phyloP scores from a whole-genome alignment of 2,113 vertebrate species.

The Mesembrinibis cayennensis region DNA sequence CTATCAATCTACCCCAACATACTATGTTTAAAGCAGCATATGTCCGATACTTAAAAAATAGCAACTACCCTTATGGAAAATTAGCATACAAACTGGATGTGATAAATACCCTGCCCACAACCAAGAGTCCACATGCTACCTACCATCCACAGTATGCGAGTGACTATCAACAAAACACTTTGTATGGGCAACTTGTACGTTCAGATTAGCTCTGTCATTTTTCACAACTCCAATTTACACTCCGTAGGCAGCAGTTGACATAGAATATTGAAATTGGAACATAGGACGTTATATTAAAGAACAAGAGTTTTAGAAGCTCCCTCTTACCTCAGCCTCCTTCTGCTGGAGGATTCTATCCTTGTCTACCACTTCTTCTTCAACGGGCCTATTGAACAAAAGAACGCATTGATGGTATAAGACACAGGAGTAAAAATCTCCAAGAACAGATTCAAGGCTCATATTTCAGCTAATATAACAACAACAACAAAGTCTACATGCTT shows the following conservation, averaged over 20 bases:
- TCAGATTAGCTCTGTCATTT: neutral
- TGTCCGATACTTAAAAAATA: neutral
- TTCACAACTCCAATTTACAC: neutral
- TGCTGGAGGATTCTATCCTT: conserved; percentile 93
- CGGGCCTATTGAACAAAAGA: conserved; percentile 73
- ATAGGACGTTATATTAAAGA: neutral
- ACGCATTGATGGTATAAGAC: neutral
- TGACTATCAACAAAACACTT: neutral
- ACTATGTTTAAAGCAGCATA: neutral
- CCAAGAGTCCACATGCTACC: neutral
- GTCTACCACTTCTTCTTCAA: conserved; percentile 88
- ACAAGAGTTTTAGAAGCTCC: neutral
- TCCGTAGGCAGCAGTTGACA: neutral
- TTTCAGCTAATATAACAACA: neutral
- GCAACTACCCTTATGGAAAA: neutral
- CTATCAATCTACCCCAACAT: neutral
- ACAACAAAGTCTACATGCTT: neutral
- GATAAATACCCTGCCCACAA: neutral
- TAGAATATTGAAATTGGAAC: neutral
- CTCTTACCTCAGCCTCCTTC: conserved; percentile 90
- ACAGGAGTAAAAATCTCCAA: neutral
- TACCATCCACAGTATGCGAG: neutral
- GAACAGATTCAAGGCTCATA: neutral
- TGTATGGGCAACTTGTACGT: neutral
- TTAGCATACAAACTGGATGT: neutral